These are phyloP conservation scores for Arizona elegans DNA, from an alignment of 2,113 vertebrate genomes.

Conservation along the genomic window DNA sequence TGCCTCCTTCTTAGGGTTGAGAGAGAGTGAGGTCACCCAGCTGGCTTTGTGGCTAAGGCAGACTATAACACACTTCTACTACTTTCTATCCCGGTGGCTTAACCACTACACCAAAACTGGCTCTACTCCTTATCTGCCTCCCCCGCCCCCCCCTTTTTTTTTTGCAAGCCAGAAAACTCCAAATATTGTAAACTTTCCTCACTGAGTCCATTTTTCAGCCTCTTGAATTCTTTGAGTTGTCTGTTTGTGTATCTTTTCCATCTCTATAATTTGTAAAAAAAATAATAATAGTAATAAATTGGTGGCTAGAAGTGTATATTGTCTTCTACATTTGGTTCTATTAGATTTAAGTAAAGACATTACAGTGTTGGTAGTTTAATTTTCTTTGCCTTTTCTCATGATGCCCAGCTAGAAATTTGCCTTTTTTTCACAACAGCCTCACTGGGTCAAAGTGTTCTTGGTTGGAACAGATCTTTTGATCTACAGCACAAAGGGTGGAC, in stretches of 20 bases:
- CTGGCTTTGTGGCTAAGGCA: not conserved
- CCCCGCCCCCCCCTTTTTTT: not conserved
- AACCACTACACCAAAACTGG: not conserved
- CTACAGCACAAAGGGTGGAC: not conserved
- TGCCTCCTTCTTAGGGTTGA: not conserved
- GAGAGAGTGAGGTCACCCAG: not conserved
- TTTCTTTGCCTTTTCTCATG: not conserved
- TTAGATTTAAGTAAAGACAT: not conserved
- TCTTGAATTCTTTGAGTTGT: not conserved
- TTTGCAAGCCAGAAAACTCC: not conserved
- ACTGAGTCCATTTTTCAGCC: not conserved
- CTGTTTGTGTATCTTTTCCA: not conserved
- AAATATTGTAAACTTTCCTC: not conserved
- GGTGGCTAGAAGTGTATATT: not conserved
- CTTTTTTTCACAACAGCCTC: not conserved
- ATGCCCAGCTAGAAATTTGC: not conserved
- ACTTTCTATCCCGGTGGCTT: not conserved
- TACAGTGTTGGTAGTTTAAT: not conserved
- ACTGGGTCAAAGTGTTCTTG: not conserved
- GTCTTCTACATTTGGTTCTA: not conserved
- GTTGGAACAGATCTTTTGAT: constrained; percentile 22
- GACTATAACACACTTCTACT: not conserved
- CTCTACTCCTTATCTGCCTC: not conserved
- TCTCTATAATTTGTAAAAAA: not conserved
- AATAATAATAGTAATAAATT: too few relatives aligned